Evolutionary conservation across 2,888 invertebrate genomes (phyloP).

Genomic region (Anarsia innoxiella): DNA sequence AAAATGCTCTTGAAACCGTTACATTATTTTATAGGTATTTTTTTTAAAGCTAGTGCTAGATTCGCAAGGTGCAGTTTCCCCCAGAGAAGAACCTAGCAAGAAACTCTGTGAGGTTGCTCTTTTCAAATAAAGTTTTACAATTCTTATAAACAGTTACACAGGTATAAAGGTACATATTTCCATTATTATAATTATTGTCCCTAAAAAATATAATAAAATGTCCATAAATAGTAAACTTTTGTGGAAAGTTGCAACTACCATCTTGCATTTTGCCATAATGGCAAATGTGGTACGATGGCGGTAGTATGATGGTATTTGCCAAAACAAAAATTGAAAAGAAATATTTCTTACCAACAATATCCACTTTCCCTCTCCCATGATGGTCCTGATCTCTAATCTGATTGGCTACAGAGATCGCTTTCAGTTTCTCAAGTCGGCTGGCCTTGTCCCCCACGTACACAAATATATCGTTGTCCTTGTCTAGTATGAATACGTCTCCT

Average conservation of each 20-base stretch:
- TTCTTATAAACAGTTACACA: too few relatives aligned
- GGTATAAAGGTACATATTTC: too few relatives aligned
- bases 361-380: slow-evolving; percentile 84
- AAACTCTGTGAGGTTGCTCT: too few relatives aligned
- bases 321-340: neutral
- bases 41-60: too few relatives aligned
- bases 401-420: slow-evolving; percentile 89
- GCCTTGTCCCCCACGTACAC: slow-evolving; percentile 88
- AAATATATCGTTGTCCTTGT: slow-evolving; percentile 84
- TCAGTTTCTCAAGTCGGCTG: slow-evolving; percentile 86
- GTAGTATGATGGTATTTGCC: neutral
- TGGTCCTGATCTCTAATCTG: slow-evolving; percentile 92
- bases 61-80: too few relatives aligned
- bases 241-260: neutral
- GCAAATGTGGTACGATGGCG: too few relatives aligned
- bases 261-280: neutral
- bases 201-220: neutral
- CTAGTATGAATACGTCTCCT: slow-evolving; percentile 94
- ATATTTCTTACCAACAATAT: slow-evolving; percentile 80
- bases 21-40: too few relatives aligned
- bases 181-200: too few relatives aligned
- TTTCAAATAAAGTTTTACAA: too few relatives aligned
- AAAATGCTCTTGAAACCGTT: too few relatives aligned
- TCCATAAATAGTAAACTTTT: neutral
- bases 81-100: too few relatives aligned